These are phyloP conservation scores for Peromyscus maniculatus DNA, from an alignment of 2,113 vertebrate genomes.

Conservation along the genomic window DNA sequence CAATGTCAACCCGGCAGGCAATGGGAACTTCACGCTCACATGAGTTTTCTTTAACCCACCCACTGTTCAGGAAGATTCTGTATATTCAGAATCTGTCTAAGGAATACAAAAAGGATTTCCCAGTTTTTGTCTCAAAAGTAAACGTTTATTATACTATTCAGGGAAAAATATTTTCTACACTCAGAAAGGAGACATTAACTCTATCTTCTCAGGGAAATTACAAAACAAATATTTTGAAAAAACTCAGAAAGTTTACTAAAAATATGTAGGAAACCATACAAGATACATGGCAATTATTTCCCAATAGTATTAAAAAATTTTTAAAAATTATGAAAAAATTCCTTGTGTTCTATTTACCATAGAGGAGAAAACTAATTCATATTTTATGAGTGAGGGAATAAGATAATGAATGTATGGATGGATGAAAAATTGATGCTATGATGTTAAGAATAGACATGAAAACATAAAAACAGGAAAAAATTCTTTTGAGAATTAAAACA, in stretches of 20 bases:
- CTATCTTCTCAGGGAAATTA: not conserved
- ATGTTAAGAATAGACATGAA: not conserved
- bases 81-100: not conserved
- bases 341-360: not conserved
- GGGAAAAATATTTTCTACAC: not conserved
- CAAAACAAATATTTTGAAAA: not conserved
- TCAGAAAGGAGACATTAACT: not conserved
- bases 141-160: not conserved
- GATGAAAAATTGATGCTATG: not conserved
- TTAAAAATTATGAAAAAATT: constrained; percentile 15
- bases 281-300: not conserved
- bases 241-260: not conserved
- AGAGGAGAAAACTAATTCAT: not conserved
- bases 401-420: not conserved
- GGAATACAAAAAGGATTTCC: not conserved
- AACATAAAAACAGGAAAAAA: not conserved
- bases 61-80: not conserved
- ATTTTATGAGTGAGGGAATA: not conserved
- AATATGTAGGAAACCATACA: not conserved
- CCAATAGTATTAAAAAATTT: not conserved
- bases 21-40: accelerated
- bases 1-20: not conserved
- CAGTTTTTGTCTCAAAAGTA: not conserved
- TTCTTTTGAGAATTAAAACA: not conserved
- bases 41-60: not conserved